phyloP scores from a whole-genome alignment of 2,888 invertebrate species.

The Machimus atricapillus region DNA sequence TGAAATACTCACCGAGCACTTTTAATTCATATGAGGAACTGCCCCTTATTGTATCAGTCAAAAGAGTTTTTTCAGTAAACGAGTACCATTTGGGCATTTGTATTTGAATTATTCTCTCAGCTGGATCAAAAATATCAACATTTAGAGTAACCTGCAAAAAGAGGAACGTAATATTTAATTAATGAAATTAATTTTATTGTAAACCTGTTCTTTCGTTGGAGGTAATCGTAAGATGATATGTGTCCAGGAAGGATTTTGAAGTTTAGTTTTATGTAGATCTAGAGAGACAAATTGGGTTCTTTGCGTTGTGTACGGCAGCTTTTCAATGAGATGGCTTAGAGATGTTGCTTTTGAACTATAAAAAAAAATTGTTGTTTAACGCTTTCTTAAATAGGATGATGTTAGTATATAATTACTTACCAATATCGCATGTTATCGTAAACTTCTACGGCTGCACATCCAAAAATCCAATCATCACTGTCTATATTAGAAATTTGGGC shows the following conservation, averaged over 20 bases:
- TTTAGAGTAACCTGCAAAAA: slow-evolving; percentile 67
- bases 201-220: slow-evolving; percentile 69
- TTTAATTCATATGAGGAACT: slow-evolving; percentile 70
- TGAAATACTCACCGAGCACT: slow-evolving; percentile 59
- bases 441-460: slow-evolving; percentile 71
- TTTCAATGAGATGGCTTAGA: slow-evolving; percentile 66
- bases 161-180: not conserved
- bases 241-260: slow-evolving; percentile 67
- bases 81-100: slow-evolving; percentile 61
- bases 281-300: slow-evolving; percentile 66
- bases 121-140: slow-evolving; percentile 69
- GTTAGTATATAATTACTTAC: slow-evolving; percentile 51
- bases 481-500: slow-evolving; percentile 74
- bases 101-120: slow-evolving; percentile 58
- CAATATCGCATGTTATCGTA: slow-evolving; percentile 68
- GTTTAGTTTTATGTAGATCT: slow-evolving; percentile 69
- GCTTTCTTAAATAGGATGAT: not conserved
- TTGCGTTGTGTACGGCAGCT: slow-evolving; percentile 63
- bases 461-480: slow-evolving; percentile 78
- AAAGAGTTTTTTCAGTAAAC: slow-evolving; percentile 59
- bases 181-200: slow-evolving; percentile 51
- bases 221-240: slow-evolving; percentile 76
- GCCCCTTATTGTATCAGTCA: slow-evolving; percentile 66
- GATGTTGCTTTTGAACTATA: slow-evolving; percentile 67
- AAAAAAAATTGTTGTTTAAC: slow-evolving; percentile 49